These are phyloP conservation scores for Wasmannia auropunctata DNA, from an alignment of 1,140 invertebrate genomes.

Conservation along the genomic window DNA sequence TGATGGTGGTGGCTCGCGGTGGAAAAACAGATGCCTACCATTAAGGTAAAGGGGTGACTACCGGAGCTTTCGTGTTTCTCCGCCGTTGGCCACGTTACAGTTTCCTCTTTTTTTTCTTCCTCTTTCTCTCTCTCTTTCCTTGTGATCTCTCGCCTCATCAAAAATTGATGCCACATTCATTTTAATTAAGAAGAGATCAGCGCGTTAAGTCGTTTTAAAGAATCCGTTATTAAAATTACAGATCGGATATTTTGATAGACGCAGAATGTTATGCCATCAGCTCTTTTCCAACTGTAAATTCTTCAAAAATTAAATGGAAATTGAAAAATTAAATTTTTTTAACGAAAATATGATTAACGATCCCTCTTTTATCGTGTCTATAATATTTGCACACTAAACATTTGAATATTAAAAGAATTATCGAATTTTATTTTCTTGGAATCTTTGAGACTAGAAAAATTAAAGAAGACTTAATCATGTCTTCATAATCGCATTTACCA, in stretches of 20 bases:
- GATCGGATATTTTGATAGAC: neutral
- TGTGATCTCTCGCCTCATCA: neutral
- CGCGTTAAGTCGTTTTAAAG: neutral
- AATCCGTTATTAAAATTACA: constrained; percentile 12
- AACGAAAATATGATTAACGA: neutral
- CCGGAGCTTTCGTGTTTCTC: constrained; percentile 40
- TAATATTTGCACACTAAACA: neutral
- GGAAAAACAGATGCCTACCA: constrained; percentile 76
- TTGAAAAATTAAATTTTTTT: neutral
- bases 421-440: neutral
- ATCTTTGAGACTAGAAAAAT: neutral
- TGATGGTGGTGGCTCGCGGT: constrained; percentile 48
- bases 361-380: neutral
- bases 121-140: neutral
- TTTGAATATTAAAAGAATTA: neutral
- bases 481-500: neutral
- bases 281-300: neutral
- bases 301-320: neutral
- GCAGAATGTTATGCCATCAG: neutral
- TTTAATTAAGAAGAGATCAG: constrained; percentile 26
- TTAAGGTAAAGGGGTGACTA: constrained; percentile 66
- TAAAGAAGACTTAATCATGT: neutral
- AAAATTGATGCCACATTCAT: constrained; percentile 5
- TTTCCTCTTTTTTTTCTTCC: constrained; percentile 41
- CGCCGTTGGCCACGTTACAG: constrained; percentile 36